Base-by-base conservation (phyloP, 2,888 invertebrate species). In the Camptogramma bilineatum region DNA sequence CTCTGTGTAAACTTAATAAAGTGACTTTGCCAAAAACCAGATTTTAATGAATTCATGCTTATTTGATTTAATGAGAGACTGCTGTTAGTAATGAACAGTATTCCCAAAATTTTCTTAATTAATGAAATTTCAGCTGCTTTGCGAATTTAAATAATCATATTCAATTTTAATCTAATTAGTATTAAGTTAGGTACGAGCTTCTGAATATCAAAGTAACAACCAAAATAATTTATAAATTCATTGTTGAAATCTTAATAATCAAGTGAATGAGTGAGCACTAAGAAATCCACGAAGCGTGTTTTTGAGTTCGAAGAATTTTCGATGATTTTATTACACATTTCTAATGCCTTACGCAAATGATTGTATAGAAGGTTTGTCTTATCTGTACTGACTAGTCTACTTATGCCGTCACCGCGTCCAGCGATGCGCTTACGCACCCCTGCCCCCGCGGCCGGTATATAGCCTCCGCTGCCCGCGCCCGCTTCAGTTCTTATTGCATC, bases 381-480 rank as follows among this genome's bases (percentile, higher is more conserved):
- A 66, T 78, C 73, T 76, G 63, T 71, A 66, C 73, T 75, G 72
- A 28, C 68, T 74, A 61, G 66, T 84, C 83, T 78, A 73, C 68
- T 71, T 72, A 73, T 70, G 76, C 74, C 78, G 81, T 81, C 79
- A 78, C 71, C 73, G 79, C 76, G 79, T 78, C 72, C 81, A 80
- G 74, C 80, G 88, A 87, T 85, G 88, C 89, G 88, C 86, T 76
- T 73, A 80, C 86, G 83, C 84, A 82, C 82, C 83, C 77, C 79
- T 76, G 74, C 83, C 84, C 86, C 82, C 84, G 68, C 84, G 78
- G 78, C 75, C 74, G 74, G 81, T 92, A 93, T 93, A 93, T 85
- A 92, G 89, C 87, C 86, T 86, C 73, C 79, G 64, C 78, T 79
- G 76, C 72, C 75, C 78, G 83, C 85, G 84, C 81, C 78, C 82